Evolutionary conservation across 2,113 vertebrate species (phyloP).

Genomic region (Anguilla japonica): DNA sequence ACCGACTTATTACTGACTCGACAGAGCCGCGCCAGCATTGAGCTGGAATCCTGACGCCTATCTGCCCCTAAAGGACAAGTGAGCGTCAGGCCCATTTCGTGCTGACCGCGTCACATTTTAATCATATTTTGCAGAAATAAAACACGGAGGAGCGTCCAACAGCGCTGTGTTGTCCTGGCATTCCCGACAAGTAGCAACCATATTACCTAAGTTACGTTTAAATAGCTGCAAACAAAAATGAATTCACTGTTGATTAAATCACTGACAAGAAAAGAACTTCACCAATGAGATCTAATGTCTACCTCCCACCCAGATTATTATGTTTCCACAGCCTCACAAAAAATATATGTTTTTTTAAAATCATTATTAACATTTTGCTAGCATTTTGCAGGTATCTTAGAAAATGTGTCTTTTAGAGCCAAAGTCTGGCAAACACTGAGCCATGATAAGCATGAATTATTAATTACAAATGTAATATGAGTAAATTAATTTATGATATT

Average conservation of each 20-base stretch:
- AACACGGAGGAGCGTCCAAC: constrained; percentile 12
- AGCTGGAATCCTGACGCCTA: neutral
- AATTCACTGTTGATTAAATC: neutral
- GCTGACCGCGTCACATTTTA: constrained; percentile 39
- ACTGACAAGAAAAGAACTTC: constrained; percentile 8
- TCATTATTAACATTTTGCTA: neutral
- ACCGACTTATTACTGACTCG: neutral
- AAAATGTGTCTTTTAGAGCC: neutral
- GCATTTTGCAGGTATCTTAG: neutral
- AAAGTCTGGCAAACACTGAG: neutral
- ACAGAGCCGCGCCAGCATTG: neutral
- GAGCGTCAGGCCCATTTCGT: neutral
- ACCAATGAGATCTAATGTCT: constrained; percentile 14
- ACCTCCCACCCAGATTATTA: constrained; percentile 10
- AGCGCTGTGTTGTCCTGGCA: constrained; percentile 12
- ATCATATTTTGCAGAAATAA: constrained; percentile 47
- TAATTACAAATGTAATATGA: neutral
- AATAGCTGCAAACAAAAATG: neutral
- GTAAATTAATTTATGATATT: constrained; percentile 8
- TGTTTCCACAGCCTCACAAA: neutral
- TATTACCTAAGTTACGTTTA: neutral
- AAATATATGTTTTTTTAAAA: neutral
- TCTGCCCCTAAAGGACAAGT: neutral
- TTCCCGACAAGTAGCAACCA: constrained; percentile 7
- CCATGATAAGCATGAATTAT: neutral